Evolutionary conservation across 2,113 vertebrate genomes (phyloP), one percentile per base, ranked within the genome.

Genomic region (Physeter macrocephalus): DNA sequence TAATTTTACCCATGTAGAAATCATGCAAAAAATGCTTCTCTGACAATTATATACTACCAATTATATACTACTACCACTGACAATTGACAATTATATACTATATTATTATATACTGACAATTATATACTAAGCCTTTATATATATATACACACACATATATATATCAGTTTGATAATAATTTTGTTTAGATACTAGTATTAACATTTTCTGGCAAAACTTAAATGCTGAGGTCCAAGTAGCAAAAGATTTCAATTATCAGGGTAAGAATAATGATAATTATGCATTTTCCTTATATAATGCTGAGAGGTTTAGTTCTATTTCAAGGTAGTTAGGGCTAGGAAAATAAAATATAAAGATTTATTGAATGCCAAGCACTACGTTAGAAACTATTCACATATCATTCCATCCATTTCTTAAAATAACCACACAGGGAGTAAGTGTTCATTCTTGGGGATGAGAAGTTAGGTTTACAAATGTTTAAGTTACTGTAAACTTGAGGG

Each of bases 391-490:
- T 21, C 5, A 31, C 67, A 41, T 82, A 72, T 49, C 78, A 90
- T 81, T 41, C 8, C 17, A 86, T 82, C 23, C 5, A 46, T 46
- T 89, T 77, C 8, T 95, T 93, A 94, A 97, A 96, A 90, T 90
- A 52, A 83, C 4, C 8, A 2, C 90, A 29, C 13, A 75, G 61
- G 59, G n/a, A 81, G 34, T 67, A 88, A 80, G 46, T 66, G 18
- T 81, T 75, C 23, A 75, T 59, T 77, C 21, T 77, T 94, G 3
- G 15, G 77, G 5, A 85, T 84, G 29, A 84, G 90, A 97, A 81
- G 36, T n/a, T n/a, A 85, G 59, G 6, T 6, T 80, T 93, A 91
- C 1, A 82, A n/a, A 57, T 49, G 80, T 77, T 96, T 88, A 82
- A 62, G 10, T 54, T 87, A 43, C 17, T 52, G 2, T 77, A 81